Evolutionary conservation across 2,888 invertebrate genomes (phyloP), one percentile per base, ranked within the genome.

Genomic region (Anagyrus pseudococci): DNA sequence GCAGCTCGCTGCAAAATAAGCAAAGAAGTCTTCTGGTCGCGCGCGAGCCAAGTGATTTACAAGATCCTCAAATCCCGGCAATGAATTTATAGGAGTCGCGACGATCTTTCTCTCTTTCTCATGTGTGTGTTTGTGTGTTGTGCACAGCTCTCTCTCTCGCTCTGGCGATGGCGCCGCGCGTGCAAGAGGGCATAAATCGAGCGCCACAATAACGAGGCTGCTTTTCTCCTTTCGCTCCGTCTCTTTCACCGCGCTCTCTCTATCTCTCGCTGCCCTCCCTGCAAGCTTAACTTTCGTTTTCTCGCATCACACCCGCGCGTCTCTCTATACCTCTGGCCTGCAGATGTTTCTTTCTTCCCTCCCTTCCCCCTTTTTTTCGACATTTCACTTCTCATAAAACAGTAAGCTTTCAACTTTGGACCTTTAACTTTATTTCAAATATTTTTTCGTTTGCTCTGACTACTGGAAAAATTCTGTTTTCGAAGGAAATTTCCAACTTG

Each of bases 1-100:
- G 22, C 23, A 40, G 37, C 40, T 50, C 33, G 33, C 4, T 22
- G 37, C 37, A 26, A 33, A 40, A 20, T 23, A 50, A 46, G 10
- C 7, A 48, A 49, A 25, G 15, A 26, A 37, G 22, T 47, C 20
- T 10, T 2, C 43, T n/a, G n/a, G 53, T 43, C 37, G 52, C 17
- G 19, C 33, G 53, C 19, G 55, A 15, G 46, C 43, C 50, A 43
- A 52, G 66, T 66, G 66, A 66, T 66, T 66, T 66, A 66, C 58
- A 37, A 56, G 62, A 59, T 62, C 62, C 62, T 62, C 58, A 66
- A 66, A 66, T 46, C 52, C 26, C 17, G 50, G 57, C 52, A 64
- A 60, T 63, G 57, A 61, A 66, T 68, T 66, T 66, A 66, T 56
- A 63, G 58, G 63, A 44, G 58, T 41, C 49, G 48, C 55, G 41